Evolutionary conservation across 2,113 vertebrate genomes (phyloP), one percentile per base, ranked within the genome.

Genomic region (Cyrtonyx montezumae): DNA sequence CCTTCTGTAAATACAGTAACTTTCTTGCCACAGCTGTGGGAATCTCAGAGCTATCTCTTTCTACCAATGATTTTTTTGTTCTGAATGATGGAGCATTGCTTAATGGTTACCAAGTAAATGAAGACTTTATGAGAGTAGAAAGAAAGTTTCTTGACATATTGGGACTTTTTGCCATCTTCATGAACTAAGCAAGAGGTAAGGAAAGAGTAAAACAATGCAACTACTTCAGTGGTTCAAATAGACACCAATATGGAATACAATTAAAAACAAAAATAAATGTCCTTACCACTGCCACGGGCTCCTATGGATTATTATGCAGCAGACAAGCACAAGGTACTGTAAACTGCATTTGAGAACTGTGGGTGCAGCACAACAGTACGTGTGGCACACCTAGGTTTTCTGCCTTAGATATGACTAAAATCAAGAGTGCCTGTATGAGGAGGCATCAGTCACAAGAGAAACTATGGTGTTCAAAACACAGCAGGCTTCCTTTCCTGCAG

Each of bases 181-280:
- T 55, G 42, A 78, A 79, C 21, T 67, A 88, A 94, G 11, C 37
- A 61, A 89, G 79, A 94, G 51, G 68, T 8, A 89, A 59, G 37
- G 11, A 87, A 84, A 87, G 45, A 40, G 19, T 81, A 81, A 89
- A 95, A 79, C 34, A 67, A 74, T 40, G 42, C 51, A 87, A 84
- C 51, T 88, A 77, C 49, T 69, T 74, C 21, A 40, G 34, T 22
- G 73, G 17, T 66, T 82, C 71, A 85, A 34, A 36, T 49, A 75
- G 25, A 59, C 32, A 63, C 6, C 55, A 90, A 84, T n/a, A 84
- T 0, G 73, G 34, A 90, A 73, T 25, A 56, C 8, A 42, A 22
- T 83, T 87, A 49, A 8, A 63, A 94, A 93, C n/a, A n/a, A 94
- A 92, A 93, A 37, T 36, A 91, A 74, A 43, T 82, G 79, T 79